phyloP scores from a whole-genome alignment of 2,888 invertebrate species.

The Cerastoderma edule region DNA sequence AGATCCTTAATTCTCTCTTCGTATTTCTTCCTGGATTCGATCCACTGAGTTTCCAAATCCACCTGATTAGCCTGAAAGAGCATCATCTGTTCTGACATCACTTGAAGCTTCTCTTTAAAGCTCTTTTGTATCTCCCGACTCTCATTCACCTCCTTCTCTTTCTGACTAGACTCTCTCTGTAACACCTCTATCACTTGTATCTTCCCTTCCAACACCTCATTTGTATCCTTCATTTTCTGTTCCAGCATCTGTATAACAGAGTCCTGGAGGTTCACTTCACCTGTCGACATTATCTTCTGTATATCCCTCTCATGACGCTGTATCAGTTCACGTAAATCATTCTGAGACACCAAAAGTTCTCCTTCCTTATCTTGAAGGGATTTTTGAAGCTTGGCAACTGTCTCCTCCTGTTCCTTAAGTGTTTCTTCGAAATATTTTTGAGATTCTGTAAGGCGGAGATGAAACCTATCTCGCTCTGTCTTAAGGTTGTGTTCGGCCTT shows the following conservation, averaged over 20 bases:
- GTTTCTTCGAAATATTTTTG: constrained; percentile 80
- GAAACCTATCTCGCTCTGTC: constrained; percentile 73
- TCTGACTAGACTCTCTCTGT: constrained; percentile 74
- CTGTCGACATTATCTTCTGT: constrained; percentile 75
- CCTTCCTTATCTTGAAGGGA: constrained; percentile 70
- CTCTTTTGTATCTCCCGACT: constrained; percentile 86
- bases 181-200: constrained; percentile 79
- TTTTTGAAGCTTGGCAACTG: constrained; percentile 67
- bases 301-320: constrained; percentile 77
- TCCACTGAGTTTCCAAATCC: constrained; percentile 89
- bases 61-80: constrained; percentile 92
- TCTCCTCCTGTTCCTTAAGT: constrained; percentile 75
- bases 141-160: constrained; percentile 74
- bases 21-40: constrained; percentile 86
- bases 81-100: constrained; percentile 92
- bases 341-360: constrained; percentile 72
- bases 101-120: constrained; percentile 90
- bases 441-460: constrained; percentile 74
- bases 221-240: constrained; percentile 78
- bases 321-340: constrained; percentile 75
- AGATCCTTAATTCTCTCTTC: constrained; percentile 84
- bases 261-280: constrained; percentile 77
- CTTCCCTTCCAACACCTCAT: constrained; percentile 79
- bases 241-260: constrained; percentile 78
- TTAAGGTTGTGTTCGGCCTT: constrained; percentile 75